Evolutionary conservation across 1,140 invertebrate genomes (phyloP).

Genomic region (Neuroterus valhalla): DNA sequence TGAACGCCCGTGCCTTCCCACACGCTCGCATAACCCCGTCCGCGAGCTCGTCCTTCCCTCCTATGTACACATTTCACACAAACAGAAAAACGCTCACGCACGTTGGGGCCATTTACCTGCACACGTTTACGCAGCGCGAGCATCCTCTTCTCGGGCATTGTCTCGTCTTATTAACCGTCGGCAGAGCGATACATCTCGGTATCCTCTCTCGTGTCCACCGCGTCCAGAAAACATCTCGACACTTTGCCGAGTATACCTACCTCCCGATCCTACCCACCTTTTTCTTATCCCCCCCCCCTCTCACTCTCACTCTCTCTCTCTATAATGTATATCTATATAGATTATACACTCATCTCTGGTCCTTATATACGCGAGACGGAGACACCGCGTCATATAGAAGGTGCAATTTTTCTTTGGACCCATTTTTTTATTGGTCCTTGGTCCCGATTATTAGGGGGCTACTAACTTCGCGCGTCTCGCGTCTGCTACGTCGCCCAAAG

Average conservation of each 20-base stretch:
- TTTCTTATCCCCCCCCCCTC: neutral
- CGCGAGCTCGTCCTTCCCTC: conserved; percentile 39
- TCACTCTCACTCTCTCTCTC: neutral
- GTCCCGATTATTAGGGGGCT: conserved; percentile 13
- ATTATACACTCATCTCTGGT: neutral
- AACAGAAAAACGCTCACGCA: conserved; percentile 6
- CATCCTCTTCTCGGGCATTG: conserved; percentile 58
- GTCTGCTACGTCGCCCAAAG: conserved; percentile 18
- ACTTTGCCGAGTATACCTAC: conserved; percentile 24
- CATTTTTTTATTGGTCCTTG: neutral
- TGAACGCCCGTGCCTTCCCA: conserved; percentile 72
- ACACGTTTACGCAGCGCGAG: conserved; percentile 27
- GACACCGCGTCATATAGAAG: conserved; percentile 7
- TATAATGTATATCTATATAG: conserved; percentile 18
- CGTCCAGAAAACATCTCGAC: conserved; percentile 24
- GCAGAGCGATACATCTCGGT: conserved; percentile 63
- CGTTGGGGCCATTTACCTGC: neutral
- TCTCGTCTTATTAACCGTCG: conserved; percentile 72
- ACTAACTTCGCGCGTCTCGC: conserved; percentile 20
- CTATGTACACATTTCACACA: conserved; percentile 1
- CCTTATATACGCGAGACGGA: neutral
- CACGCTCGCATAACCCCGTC: conserved; percentile 45
- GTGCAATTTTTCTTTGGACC: conserved; percentile 11
- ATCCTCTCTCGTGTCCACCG: conserved; percentile 21
- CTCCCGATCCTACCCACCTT: conserved; percentile 25